A percentile compares a stretch with the other conserved stretches of the same genome.
Evolutionary conservation across 2,888 invertebrate species (phyloP).

Genomic region (Listrodromus nycthemerus): DNA sequence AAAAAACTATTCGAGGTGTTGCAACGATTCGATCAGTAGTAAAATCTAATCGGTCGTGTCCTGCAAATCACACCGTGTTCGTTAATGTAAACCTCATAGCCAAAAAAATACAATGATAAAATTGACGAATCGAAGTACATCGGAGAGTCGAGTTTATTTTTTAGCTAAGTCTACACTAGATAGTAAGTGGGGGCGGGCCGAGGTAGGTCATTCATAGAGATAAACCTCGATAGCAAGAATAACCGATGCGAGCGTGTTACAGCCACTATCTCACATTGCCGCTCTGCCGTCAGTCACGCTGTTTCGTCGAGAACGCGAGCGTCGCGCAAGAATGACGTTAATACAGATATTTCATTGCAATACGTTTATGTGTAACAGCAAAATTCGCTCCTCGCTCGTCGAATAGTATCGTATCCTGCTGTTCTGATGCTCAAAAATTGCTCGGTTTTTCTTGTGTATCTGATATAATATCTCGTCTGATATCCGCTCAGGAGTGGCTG

Average conservation of each 20-base stretch:
- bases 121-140: slow-evolving; percentile 2
- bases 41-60: slow-evolving; percentile 3
- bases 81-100: slow-evolving; percentile 6
- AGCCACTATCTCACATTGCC: slow-evolving; percentile 45
- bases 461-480: slow-evolving; percentile 63
- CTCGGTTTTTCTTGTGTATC: slow-evolving; percentile 48
- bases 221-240: slow-evolving; percentile 56
- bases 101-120: slow-evolving; percentile 33
- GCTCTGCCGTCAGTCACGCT: slow-evolving; percentile 55
- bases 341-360: slow-evolving; percentile 21
- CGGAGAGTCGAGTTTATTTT: slow-evolving; percentile 18
- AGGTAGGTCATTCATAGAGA: slow-evolving; percentile 69
- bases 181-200: slow-evolving; percentile 61
- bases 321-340: slow-evolving; percentile 40
- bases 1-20: not conserved
- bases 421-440: slow-evolving; percentile 31
- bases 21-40: not conserved
- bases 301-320: slow-evolving; percentile 40
- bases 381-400: not conserved
- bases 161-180: not conserved
- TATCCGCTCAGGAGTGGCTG: slow-evolving; percentile 66
- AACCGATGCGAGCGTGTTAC: slow-evolving; percentile 33
- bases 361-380: slow-evolving; percentile 2
- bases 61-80: not conserved
- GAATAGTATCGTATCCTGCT: slow-evolving; percentile 4